Base-by-base conservation (phyloP, 1,140 invertebrate genomes). In the Drosophila murphyi region DNA sequence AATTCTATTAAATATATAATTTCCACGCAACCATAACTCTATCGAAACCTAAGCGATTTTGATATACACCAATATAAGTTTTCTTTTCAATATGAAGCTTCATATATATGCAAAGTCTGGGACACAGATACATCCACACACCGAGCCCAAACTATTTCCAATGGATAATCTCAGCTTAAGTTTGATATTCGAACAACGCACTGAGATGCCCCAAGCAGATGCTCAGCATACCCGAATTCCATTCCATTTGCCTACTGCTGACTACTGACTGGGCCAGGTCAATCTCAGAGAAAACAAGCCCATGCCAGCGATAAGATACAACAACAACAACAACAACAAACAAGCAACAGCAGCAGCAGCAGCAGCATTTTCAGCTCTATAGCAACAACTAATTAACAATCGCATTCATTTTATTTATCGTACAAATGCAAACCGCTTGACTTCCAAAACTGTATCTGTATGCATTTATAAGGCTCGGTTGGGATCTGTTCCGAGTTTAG, bases 331-430 rank as follows among this genome's bases (percentile, higher is more conserved):
- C 37, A 59, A n/a, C 45, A 35, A 34, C 52, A 29, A 5, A 5
- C 34, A 28, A 48, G 20, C 39, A 64, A 64, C 54, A 56, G 34
- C 67, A 72, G 41, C 61, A 56, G 34, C 67, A 72, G 41, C 61
- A 74, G 34, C 47, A 73, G 57, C 71, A 57, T 52, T 76, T 57
- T 52, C 57, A 76, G 54, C 72, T 67, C 72, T 69, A 71, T 70
- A 76, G 62, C 78, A 87, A 87, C 83, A 87, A 87, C 83, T 87
- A 87, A 87, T 87, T 87, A 87, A 87, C 83, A 87, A 87, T 87
- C 83, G 83, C 83, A 87, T 87, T 87, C 85, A 87, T 87, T 87
- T 87, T 87, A 87, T 87, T 87, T 87, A 87, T 88, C 83, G 83
- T 88, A 88, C 80, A 88, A 87, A 87, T 87, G 83, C 83, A 88